Evolutionary conservation across 2,888 invertebrate genomes (phyloP).

Genomic region (Lymantria monacha): DNA sequence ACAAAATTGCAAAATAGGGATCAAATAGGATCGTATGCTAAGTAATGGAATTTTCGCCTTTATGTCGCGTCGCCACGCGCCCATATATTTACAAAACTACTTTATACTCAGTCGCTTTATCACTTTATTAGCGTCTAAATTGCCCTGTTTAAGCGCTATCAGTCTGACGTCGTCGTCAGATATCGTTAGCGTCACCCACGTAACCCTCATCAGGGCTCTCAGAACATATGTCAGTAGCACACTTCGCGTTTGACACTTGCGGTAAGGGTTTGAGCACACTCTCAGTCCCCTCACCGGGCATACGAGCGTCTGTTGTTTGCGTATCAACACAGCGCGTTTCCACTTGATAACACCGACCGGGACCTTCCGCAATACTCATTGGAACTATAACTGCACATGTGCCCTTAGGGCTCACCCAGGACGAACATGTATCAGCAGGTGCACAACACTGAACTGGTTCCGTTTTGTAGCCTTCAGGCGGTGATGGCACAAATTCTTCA

Average conservation of each 20-base stretch:
- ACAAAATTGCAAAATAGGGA: constrained; percentile 52
- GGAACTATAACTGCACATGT: constrained; percentile 80
- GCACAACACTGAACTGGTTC: constrained; percentile 78
- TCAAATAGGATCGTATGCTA: constrained; percentile 33
- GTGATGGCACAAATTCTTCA: constrained; percentile 85
- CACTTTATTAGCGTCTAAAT: constrained; percentile 74
- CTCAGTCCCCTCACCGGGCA: constrained; percentile 67
- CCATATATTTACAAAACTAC: constrained; percentile 62
- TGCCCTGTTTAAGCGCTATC: constrained; percentile 71
- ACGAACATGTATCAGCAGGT: constrained; percentile 68
- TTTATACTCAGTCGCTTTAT: constrained; percentile 79
- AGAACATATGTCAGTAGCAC: constrained; percentile 81
- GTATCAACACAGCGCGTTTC: constrained; percentile 84
- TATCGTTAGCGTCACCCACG: constrained; percentile 90
- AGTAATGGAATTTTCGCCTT: constrained; percentile 30
- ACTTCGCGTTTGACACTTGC: constrained; percentile 74
- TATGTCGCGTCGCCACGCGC: constrained; percentile 29
- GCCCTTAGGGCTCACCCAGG: constrained; percentile 75
- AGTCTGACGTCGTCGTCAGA: constrained; percentile 83
- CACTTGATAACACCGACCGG: constrained; percentile 76
- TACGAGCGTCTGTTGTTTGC: constrained; percentile 80
- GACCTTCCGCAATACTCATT: constrained; percentile 66
- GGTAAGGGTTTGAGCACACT: constrained; percentile 67
- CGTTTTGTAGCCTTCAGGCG: constrained; percentile 86
- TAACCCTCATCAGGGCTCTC: constrained; percentile 95